phyloP scores from a whole-genome alignment of 2,797 vertebrate species.

The Arnoldichthys spilopterus region DNA sequence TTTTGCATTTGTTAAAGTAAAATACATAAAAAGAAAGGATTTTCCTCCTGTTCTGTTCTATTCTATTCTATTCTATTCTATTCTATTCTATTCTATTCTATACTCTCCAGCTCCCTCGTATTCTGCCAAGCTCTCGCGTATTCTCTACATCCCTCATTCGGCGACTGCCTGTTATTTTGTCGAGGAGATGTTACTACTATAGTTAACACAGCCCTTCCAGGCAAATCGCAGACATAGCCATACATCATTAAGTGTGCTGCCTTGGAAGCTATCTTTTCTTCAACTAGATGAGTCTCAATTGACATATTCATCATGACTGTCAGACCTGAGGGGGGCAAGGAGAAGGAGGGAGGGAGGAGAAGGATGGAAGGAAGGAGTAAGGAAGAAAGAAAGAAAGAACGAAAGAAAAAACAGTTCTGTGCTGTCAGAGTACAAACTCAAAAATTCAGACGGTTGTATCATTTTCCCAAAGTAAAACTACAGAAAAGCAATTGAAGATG shows the following conservation, averaged over 20 bases:
- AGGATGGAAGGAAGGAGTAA: constrained; percentile 33
- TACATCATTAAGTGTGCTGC: constrained; percentile 69
- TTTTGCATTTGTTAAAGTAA: no score
- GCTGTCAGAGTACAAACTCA: constrained; percentile 8
- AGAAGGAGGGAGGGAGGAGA: constrained; percentile 51
- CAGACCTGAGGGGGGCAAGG: constrained; percentile 65
- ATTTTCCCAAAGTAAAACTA: constrained; percentile 43
- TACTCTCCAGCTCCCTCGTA: constrained; percentile 33
- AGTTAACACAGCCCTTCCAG: constrained; percentile 72
- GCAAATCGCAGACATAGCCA: constrained; percentile 69
- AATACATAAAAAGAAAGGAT: neutral
- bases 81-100: neutral
- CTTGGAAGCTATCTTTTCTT: constrained; percentile 69
- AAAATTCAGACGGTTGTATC: constrained; percentile 19
- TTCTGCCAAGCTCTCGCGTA: constrained; percentile 53
- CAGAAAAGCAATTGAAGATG: constrained; percentile 49
- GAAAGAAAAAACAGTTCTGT: neutral
- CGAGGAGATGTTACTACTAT: constrained; percentile 71
- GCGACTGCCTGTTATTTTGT: constrained; percentile 65
- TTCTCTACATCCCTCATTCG: constrained; percentile 58
- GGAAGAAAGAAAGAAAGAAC: constrained; percentile 14
- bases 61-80: neutral
- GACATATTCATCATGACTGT: constrained; percentile 75
- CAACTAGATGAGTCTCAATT: constrained; percentile 72
- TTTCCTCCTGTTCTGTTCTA: neutral